Base-by-base conservation (phyloP, 2,797 vertebrate species). In the Gallinago solitaria region DNA sequence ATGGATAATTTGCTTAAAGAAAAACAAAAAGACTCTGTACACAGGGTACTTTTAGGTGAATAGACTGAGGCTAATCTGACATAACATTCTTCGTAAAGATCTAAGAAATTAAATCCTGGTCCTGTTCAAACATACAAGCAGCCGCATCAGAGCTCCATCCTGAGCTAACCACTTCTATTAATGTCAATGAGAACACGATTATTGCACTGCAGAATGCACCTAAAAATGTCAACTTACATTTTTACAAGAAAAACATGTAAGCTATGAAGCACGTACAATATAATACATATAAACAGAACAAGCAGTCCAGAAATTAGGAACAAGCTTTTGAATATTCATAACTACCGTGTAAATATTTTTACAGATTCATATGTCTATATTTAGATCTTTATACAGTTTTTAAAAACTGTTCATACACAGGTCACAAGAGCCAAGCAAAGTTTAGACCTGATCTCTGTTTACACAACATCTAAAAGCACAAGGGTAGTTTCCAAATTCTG, bases 301-400 rank as follows among this genome's bases (percentile, higher is more conserved):
- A 80, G 35, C 5, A 71, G 32, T 11, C 32, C 53, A 84, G 85
- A 88, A 91, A 68, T 60, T 14, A 77, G 12, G 7, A 79, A 70
- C 33, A 54, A 54, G 17, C 0, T 0, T 59, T 4, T 27, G 75
- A 80, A 64, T 53, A 50, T 57, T 80, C 53, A 10, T 11, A 33
- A 27, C 43, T 81, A 28, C 54, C 48, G 11, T 5, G 6, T 30
- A 48, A 87, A 76, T n/a, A 53, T 39, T 57, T 64, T 48, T n/a
- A 45, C 4, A 56, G 35, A 30, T 24, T 25, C 17, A 1, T 25
- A 35, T 0, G 1, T 30, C 35, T 28, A 12, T 3, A 25, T 76
- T 57, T 51, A 73, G 17, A 69, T 10, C 6, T 35, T 56, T 18
- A 18, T 3, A 28, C 0, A 20, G 6, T 16, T 68, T 83, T 71